Percentiles rank a stretch among this genome's conserved stretches.
These are phyloP conservation scores for Drosophila flavopinicola DNA, from an alignment of 2,888 invertebrate species.

Conservation along the genomic window DNA sequence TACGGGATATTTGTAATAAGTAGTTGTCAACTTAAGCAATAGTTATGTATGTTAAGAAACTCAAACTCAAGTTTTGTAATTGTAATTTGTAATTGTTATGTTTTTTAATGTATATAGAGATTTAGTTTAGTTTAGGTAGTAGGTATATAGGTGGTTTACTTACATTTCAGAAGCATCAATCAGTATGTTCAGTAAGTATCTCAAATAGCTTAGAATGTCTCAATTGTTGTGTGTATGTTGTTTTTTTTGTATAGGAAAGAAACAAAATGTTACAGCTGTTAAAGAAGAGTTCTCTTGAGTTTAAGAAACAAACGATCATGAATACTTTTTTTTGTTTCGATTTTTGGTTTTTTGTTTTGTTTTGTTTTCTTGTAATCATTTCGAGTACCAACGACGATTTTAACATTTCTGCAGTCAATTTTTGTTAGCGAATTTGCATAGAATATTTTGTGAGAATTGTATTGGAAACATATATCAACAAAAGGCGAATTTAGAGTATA, in stretches of 20 bases:
- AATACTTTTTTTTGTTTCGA: constrained; percentile 24
- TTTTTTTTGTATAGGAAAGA: constrained; percentile 64
- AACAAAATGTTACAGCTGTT: constrained; percentile 74
- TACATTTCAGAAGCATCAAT: constrained; percentile 78
- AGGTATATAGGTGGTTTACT: constrained; percentile 62
- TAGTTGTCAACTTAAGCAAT: constrained; percentile 33
- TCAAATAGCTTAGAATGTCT: constrained; percentile 74
- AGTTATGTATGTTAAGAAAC: constrained; percentile 24
- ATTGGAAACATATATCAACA: constrained; percentile 27
- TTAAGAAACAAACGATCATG: constrained; percentile 48
- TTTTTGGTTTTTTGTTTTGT: constrained; percentile 12
- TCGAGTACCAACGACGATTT: constrained; percentile 62
- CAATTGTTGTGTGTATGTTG: constrained; percentile 62
- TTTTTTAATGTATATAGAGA: constrained; percentile 37
- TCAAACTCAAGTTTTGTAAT: constrained; percentile 44
- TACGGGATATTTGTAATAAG: constrained; percentile 5
- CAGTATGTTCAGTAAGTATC: constrained; percentile 72
- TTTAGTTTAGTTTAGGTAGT: constrained; percentile 34
- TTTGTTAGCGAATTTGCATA: constrained; percentile 15
- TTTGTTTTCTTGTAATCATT: constrained; percentile 21
- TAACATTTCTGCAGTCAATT: constrained; percentile 58
- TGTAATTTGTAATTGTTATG: too few relatives aligned
- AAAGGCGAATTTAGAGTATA: constrained; percentile 11
- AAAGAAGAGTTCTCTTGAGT: constrained; percentile 59
- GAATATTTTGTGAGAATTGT: constrained; percentile 22